These are phyloP conservation scores for Eretmochelys imbricata DNA, from an alignment of 2,113 vertebrate genomes.

Conservation along the genomic window DNA sequence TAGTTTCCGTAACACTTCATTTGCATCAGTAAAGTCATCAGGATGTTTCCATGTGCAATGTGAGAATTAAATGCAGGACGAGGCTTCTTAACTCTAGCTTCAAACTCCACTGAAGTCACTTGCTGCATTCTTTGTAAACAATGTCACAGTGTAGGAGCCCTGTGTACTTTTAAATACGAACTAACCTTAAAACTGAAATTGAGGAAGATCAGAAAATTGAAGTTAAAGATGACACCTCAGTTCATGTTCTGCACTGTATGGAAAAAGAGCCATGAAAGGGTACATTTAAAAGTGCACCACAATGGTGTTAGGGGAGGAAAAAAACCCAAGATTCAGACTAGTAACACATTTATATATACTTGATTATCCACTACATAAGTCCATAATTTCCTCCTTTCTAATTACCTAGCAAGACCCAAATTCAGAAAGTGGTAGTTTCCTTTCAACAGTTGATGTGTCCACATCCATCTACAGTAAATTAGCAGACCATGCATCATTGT, in stretches of 20 bases:
- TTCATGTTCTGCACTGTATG: fast-evolving
- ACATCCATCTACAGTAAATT: neutral
- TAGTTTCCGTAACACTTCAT: neutral
- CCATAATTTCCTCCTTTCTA: neutral
- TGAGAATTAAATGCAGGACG: neutral
- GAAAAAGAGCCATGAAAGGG: neutral
- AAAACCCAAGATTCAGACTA: neutral
- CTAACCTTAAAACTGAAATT: fast-evolving
- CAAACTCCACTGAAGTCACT: too few relatives aligned
- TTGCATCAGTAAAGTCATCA: too few relatives aligned
- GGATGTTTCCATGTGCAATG: neutral
- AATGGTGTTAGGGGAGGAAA: neutral
- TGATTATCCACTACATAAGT: neutral
- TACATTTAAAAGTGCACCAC: neutral
- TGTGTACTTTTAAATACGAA: neutral
- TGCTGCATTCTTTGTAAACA: neutral
- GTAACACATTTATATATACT: neutral
- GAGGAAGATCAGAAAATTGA: neutral
- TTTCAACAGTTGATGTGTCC: neutral
- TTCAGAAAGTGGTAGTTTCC: neutral
- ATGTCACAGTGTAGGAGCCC: neutral
- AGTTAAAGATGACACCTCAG: fast-evolving
- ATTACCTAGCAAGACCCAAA: neutral
- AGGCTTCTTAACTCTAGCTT: neutral
- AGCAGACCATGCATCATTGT: fast-evolving